These are phyloP conservation scores for Ptycholaimellus sp. DNA, from an alignment of 2,888 invertebrate genomes.

Conservation along the genomic window DNA sequence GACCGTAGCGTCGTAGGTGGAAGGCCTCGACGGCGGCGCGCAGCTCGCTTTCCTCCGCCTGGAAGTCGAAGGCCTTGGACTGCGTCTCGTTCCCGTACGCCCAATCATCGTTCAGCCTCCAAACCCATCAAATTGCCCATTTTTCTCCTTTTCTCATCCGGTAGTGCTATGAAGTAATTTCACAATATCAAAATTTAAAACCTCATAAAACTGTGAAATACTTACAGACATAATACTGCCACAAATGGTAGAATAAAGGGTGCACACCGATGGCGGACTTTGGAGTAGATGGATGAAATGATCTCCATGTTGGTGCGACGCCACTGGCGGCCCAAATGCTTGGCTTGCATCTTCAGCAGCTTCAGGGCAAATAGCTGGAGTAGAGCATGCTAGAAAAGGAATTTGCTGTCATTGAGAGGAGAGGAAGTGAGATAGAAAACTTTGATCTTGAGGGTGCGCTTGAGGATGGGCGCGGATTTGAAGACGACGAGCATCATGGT, in stretches of 20 bases:
- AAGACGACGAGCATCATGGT: constrained; percentile 78
- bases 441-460: constrained; percentile 58
- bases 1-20: constrained; percentile 63
- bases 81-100: constrained; percentile 95
- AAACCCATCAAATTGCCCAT: no score
- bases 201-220: no score
- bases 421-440: constrained; percentile 8
- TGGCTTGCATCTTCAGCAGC: constrained; percentile 94
- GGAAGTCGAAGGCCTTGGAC: constrained; percentile 87
- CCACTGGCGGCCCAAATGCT: constrained; percentile 95
- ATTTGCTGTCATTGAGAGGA: constrained; percentile 1
- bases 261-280: constrained; percentile 37
- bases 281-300: constrained; percentile 92
- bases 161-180: neutral
- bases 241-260: neutral
- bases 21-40: constrained; percentile 81
- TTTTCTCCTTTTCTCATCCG: neutral
- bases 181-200: no score
- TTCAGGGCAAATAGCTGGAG: constrained; percentile 94
- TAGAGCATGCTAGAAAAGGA: constrained; percentile 30
- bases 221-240: no score
- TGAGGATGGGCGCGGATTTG: constrained; percentile 92
- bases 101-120: constrained; percentile 86
- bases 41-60: constrained; percentile 83
- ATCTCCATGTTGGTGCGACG: constrained; percentile 98